Evolutionary conservation across 1,140 invertebrate genomes (phyloP).

Genomic region (Berghia stephanieae): DNA sequence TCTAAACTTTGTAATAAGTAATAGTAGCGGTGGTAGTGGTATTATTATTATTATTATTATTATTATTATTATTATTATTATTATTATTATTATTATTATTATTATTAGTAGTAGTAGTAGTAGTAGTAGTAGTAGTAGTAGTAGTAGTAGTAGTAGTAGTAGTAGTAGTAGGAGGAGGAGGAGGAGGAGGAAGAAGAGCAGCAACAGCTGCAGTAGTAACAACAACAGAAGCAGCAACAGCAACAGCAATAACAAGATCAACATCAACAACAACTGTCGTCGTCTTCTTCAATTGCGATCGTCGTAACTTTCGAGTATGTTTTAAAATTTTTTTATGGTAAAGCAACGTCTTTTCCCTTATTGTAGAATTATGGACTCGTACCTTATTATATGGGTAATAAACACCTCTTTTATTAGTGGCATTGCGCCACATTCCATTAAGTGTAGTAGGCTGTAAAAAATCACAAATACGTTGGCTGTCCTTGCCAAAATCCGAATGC

Average conservation of each 20-base stretch:
- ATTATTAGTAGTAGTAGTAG: neutral
- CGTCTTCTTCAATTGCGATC: neutral
- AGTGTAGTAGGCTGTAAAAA: too few species aligned
- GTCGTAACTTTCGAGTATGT: neutral
- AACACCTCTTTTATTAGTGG: neutral
- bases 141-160: constrained; percentile 13
- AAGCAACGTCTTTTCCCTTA: neutral
- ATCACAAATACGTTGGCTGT: too few species aligned
- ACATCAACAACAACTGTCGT: neutral
- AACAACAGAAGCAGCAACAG: neutral
- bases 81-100: neutral
- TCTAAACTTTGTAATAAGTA: neutral
- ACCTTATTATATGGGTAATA: neutral
- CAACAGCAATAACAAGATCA: neutral
- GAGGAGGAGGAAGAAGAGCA: neutral
- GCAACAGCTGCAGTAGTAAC: neutral
- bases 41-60: neutral
- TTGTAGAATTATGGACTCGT: too few species aligned
- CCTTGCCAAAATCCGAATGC: too few species aligned
- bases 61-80: neutral
- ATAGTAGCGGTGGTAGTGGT: neutral
- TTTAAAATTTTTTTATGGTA: neutral
- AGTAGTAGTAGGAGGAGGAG: constrained; percentile 9
- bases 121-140: neutral
- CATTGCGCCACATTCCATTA: neutral